Conservation (phyloP, 2,888 invertebrate genomes). For the Troglohyphantes excavatus region DNA sequence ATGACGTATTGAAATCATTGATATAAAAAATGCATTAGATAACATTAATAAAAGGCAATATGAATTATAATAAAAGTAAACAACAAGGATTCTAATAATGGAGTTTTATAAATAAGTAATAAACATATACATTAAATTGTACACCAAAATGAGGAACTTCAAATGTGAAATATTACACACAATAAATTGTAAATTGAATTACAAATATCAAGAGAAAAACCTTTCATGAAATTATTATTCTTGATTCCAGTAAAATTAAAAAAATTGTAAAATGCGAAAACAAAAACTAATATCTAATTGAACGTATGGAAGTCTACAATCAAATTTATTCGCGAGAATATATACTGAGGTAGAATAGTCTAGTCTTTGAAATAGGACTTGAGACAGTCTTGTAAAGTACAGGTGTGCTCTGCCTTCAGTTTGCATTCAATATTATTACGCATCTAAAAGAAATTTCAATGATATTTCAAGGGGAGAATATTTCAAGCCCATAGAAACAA, state of each 20-base stretch:
- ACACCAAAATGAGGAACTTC: too few species aligned
- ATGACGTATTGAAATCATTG: too few species aligned
- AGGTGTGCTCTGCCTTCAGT: neutral
- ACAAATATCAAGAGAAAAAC: neutral
- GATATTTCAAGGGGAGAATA: neutral
- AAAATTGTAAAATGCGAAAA: neutral
- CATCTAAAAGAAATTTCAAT: neutral
- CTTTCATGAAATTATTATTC: neutral
- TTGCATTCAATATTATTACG: neutral
- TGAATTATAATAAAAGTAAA: too few species aligned
- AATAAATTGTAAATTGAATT: too few species aligned
- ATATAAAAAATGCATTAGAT: too few species aligned
- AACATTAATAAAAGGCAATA: too few species aligned
- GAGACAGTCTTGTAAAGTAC: neutral
- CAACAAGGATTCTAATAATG: too few species aligned
- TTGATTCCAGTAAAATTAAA: neutral
- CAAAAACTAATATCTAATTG: neutral
- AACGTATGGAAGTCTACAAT: neutral
- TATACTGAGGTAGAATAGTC: neutral
- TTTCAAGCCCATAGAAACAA: neutral
- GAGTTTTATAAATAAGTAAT: too few species aligned
- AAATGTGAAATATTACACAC: too few species aligned
- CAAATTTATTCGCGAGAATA: neutral
- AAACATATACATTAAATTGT: too few species aligned
- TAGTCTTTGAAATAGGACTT: neutral